Base-by-base conservation (phyloP, 2,888 invertebrate genomes). In the Congeria kusceri region DNA sequence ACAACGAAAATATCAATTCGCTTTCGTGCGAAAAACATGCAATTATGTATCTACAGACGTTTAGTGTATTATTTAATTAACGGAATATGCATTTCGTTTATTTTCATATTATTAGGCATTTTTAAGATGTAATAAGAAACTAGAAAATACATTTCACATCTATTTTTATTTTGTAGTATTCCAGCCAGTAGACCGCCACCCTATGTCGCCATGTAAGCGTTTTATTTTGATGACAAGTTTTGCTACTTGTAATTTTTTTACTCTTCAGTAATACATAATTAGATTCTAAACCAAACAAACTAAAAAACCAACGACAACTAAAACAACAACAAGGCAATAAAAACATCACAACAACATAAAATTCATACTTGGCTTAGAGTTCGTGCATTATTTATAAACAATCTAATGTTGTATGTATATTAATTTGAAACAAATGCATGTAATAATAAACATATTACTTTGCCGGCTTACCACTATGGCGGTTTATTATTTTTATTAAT, bases 181-280 rank as follows among this genome's bases (percentile, higher is more conserved):
- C 39, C 0, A 49, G 49, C 15, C 58, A 23, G 0, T 44, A 47
- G 53, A 29, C 66, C 66, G 25, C 61, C 70, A 18, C 76, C 76
- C 20, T 76, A 76, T 62, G 66, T 76, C 23, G 76, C 61, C 5
- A 76, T 76, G 76, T 76, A 62, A 76, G 76, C 62, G 32, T 9
- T 46, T 47, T 58, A n/a, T 20, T 9, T 20, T 15, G 11, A 23
- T 20, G 56, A 15, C 20, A 15, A 44, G 46, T 53, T 53, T 2
- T 20, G 9, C 20, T 9, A 53, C 53, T 11, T 7, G 9, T 4
- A 23, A 15, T n/a, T 9, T 23, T 2, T 4, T 15, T 20, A 53
- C 25, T 44, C 46, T 13, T 44, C 11, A 44, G 9, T 44, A 13
- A 18, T 44, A 13, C 46, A 9, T 18, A 44, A 44, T 53, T 9